These are phyloP conservation scores for Meloidogyne floridensis DNA, from an alignment of 1,140 invertebrate species.

Conservation along the genomic window DNA sequence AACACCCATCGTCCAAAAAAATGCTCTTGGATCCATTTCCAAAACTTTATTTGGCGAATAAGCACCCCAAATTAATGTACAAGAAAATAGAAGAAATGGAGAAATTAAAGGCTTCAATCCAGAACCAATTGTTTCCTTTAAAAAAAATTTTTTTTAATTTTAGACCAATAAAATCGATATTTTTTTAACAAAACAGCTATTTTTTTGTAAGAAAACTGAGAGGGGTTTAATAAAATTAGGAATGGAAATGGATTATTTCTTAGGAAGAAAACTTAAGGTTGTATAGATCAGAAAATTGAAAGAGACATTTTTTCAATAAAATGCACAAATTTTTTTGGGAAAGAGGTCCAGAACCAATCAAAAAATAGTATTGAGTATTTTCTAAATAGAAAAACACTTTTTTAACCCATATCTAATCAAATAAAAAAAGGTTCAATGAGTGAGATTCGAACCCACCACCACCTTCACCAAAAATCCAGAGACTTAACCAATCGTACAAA, in stretches of 20 bases:
- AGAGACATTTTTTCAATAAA: no score
- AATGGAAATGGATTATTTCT: no score
- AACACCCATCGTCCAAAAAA: slow-evolving; percentile 68
- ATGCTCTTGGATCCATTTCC: slow-evolving; percentile 67
- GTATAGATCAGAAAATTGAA: no score
- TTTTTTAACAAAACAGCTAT: neutral
- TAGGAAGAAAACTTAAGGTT: no score
- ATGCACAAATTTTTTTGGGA: no score
- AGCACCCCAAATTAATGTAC: slow-evolving; percentile 66
- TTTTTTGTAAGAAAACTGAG: no score
- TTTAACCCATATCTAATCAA: neutral
- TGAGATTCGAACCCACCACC: neutral
- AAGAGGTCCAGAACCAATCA: neutral
- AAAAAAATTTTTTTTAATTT: neutral
- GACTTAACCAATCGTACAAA: neutral
- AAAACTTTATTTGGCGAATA: slow-evolving; percentile 67
- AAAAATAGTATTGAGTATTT: neutral
- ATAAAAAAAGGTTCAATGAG: neutral
- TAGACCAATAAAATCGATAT: no score
- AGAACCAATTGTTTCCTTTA: neutral
- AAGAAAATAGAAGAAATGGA: slow-evolving; percentile 65
- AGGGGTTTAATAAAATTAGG: no score
- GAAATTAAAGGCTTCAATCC: slow-evolving; percentile 66
- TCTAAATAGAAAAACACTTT: no score
- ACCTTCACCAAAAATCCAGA: neutral